Conservation (phyloP, 2,888 invertebrate genomes). For the Gortyna flavago region DNA sequence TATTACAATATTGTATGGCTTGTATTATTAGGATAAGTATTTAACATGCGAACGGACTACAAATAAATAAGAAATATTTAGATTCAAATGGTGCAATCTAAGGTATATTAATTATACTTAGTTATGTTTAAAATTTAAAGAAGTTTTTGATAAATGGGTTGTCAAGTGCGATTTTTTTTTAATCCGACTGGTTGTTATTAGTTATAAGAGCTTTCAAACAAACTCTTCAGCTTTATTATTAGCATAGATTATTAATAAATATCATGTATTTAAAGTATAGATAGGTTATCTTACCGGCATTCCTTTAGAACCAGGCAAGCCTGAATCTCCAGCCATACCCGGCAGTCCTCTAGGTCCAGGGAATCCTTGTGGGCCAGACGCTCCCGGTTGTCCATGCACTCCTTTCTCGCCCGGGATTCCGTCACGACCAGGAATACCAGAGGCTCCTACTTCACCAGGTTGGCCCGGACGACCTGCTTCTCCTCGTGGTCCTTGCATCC, state of each 20-base stretch:
- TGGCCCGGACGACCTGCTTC: slow-evolving; percentile 95
- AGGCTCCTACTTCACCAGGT: slow-evolving; percentile 93
- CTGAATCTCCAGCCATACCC: slow-evolving; percentile 93
- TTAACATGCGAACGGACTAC: not conserved
- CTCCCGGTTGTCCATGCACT: slow-evolving; percentile 92
- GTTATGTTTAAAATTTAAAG: too few species aligned
- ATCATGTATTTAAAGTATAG: not conserved
- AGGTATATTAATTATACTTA: not conserved
- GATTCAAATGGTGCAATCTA: not conserved
- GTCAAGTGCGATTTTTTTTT: not conserved
- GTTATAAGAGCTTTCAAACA: not conserved
- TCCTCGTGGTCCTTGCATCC: slow-evolving; percentile 94
- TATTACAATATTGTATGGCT: not conserved
- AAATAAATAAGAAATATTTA: not conserved
- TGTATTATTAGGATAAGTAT: not conserved
- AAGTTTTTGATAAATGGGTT: not conserved
- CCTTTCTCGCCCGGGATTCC: slow-evolving; percentile 96
- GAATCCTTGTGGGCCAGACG: slow-evolving; percentile 94
- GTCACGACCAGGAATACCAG: slow-evolving; percentile 94
- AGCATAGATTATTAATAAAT: not conserved
- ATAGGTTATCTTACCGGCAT: slow-evolving; percentile 89
- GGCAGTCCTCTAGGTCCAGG: slow-evolving; percentile 95
- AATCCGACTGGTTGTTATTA: not conserved
- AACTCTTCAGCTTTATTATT: not conserved
- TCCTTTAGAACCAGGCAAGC: slow-evolving; percentile 94